phyloP scores from a whole-genome alignment of 1,140 invertebrate genomes.

The Pseudomyrmex pallidus region DNA sequence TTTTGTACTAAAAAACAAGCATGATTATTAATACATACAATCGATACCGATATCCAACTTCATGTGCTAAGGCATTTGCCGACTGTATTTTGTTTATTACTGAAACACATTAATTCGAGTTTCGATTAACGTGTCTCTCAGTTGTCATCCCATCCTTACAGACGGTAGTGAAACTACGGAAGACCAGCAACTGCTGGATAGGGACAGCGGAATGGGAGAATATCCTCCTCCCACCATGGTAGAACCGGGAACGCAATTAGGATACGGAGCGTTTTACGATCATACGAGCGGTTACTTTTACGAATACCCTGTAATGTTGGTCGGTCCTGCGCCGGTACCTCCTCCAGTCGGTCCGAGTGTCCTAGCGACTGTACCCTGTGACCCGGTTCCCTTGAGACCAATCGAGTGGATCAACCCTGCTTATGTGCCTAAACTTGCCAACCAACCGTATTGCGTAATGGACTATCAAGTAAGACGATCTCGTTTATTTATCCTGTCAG shows the following conservation, averaged over 20 bases:
- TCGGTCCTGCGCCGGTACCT: conserved; percentile 79
- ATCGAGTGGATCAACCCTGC: conserved; percentile 85
- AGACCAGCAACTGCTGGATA: conserved; percentile 82
- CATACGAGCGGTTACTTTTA: conserved; percentile 82
- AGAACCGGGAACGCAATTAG: conserved; percentile 74
- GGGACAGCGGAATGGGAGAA: conserved; percentile 73
- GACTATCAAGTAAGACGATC: conserved; percentile 78
- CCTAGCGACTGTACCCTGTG: conserved; percentile 82
- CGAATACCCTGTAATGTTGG: conserved; percentile 83
- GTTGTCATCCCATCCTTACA: conserved; percentile 35
- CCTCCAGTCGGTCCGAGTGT: conserved; percentile 78
- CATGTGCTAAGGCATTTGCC: too few species aligned
- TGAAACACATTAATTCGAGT: conserved; percentile 10
- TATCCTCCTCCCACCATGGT: conserved; percentile 72
- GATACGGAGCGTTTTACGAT: conserved; percentile 82
- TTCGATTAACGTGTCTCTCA: not conserved
- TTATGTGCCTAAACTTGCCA: conserved; percentile 80
- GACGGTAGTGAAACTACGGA: conserved; percentile 84
- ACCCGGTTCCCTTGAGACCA: conserved; percentile 83
- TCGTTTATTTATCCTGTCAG: not conserved
- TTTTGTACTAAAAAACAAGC: not conserved
- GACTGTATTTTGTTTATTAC: not conserved
- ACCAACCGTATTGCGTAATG: conserved; percentile 80
- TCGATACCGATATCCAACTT: too few species aligned
- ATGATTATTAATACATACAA: too few species aligned